Base-by-base conservation (phyloP, 2,888 invertebrate genomes). In the Phyto melanocephala region DNA sequence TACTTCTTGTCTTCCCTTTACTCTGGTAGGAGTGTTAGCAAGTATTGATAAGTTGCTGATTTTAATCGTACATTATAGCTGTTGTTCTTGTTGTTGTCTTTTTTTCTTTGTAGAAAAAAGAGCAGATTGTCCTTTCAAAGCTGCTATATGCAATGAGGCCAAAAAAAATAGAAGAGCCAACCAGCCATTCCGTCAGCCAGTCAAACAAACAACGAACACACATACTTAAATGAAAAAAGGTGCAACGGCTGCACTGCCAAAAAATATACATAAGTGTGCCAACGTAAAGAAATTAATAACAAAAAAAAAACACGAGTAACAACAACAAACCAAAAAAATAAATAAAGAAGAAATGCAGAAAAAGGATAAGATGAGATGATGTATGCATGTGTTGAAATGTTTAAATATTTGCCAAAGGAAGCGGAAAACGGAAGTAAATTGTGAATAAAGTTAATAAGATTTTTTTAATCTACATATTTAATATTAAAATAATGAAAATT, bases 341-440 rank as follows among this genome's bases (percentile, higher is more conserved):
- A 33, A 62, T 13, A n/a, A 63, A 22, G 28, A 33, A 56, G 6
- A 22, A 22, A 50, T 20, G 42, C 10, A 52, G 20, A 63, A 15
- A 65, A 63, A 72, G 58, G 24, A 28, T 24, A 35, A 68, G 54
- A 74, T 47, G 67, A 74, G 11, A 56, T 47, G 35, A 72, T 71
- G 63, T 33, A 52, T 58, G 6, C 3, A 65, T 80, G 77, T 68
- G 80, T 75, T 65, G 54, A 79, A 67, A 79, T 79, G 52, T 81
- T 70, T 67, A 65, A 74, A 71, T 71, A 71, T 78, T 71, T 76
- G 71, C 56, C 37, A 72, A 75, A 82, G 82, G 82, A 82, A 82
- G 71, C 79, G 82, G 79, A 82, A 82, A 82, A 71, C 70, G 82
- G 82, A 82, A 82, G 67, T 79, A 71, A 79, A 71, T 63, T 82